A percentile compares a stretch with the other conserved stretches of the same genome.
Evolutionary conservation across 2,888 invertebrate species (phyloP).

Genomic region (Tryphoninae sp.): DNA sequence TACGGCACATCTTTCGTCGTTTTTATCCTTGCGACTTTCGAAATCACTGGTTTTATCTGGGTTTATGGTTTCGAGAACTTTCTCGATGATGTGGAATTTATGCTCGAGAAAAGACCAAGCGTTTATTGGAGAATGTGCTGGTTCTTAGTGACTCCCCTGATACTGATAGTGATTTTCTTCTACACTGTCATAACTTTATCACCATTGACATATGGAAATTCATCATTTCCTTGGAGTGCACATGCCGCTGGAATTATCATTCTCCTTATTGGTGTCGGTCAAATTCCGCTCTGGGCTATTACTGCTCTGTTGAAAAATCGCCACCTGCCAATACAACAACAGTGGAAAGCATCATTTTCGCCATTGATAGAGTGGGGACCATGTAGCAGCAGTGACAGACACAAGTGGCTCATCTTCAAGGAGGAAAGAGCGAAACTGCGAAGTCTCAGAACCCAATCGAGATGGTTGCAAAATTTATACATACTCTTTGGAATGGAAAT

Average conservation of each 20-base stretch:
- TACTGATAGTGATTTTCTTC: conserved; percentile 86
- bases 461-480: conserved; percentile 64
- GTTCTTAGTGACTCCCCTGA: conserved; percentile 86
- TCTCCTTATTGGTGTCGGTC: conserved; percentile 81
- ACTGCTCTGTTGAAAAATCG: conserved; percentile 78
- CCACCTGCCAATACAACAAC: conserved; percentile 61
- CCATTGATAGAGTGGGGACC: conserved; percentile 64
- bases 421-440: conserved; percentile 66
- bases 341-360: conserved; percentile 60
- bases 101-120: conserved; percentile 87
- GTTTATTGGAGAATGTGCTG: conserved; percentile 92
- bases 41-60: conserved; percentile 81
- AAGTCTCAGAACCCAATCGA: conserved; percentile 63
- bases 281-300: conserved; percentile 81
- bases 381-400: conserved; percentile 28
- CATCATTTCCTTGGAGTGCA: conserved; percentile 83
- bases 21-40: conserved; percentile 81
- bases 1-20: conserved; percentile 81
- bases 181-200: conserved; percentile 86
- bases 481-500: conserved; percentile 60
- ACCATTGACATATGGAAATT: conserved; percentile 84
- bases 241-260: conserved; percentile 82
- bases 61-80: conserved; percentile 84
- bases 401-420: conserved; percentile 62
- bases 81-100: conserved; percentile 90